Conservation (phyloP, 2,797 vertebrate species). For the Syngnathus rostellatus region DNA sequence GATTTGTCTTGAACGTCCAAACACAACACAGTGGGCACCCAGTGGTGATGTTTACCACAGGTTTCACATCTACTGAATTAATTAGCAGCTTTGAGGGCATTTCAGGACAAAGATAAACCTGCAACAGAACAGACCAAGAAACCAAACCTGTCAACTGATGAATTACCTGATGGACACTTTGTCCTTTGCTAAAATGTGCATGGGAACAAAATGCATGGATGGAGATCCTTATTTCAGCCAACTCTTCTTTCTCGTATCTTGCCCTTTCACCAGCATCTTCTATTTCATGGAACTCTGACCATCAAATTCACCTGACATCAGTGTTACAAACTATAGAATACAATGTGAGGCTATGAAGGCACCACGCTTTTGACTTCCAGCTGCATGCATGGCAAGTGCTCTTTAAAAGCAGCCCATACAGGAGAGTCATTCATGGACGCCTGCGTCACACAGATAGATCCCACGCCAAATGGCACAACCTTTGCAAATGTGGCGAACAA, state of each 20-base stretch:
- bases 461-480: not conserved
- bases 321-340: constrained; percentile 35
- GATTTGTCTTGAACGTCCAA: constrained; percentile 24
- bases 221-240: constrained; percentile 1
- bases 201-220: not conserved
- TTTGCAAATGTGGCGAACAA: not conserved
- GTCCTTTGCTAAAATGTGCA: not conserved
- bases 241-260: not conserved
- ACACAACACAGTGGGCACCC: constrained; percentile 1
- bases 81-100: constrained; percentile 26
- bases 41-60: not conserved
- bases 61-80: constrained; percentile 26
- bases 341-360: constrained; percentile 46
- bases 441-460: constrained; percentile 4
- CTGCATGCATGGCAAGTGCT: constrained; percentile 39
- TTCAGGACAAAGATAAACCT: constrained; percentile 22
- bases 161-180: not conserved
- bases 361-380: constrained; percentile 5
- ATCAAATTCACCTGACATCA: constrained; percentile 45
- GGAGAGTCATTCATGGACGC: constrained; percentile 38
- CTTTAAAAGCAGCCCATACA: constrained; percentile 41
- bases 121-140: constrained; percentile 4
- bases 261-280: constrained; percentile 4
- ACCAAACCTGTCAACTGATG: not conserved
- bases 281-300: constrained; percentile 53